Conservation (phyloP, 2,888 invertebrate genomes). For the Lasioglossum oenotherae region DNA sequence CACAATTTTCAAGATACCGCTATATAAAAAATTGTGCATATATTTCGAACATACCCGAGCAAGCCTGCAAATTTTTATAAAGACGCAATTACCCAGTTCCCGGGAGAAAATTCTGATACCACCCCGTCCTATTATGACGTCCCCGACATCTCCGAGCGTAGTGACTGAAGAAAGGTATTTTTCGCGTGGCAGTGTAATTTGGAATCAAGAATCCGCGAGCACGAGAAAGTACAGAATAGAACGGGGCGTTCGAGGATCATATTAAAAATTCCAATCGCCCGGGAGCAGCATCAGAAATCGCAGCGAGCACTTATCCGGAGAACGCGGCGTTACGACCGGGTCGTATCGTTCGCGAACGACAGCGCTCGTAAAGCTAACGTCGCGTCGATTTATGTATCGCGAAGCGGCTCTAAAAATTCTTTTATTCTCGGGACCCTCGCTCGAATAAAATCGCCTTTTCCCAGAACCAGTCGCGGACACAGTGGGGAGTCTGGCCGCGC, state of each 20-base stretch:
- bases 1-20: neutral
- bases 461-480: neutral
- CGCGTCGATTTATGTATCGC: conserved; percentile 10
- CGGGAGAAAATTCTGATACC: neutral
- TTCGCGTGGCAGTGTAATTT: neutral
- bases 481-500: neutral
- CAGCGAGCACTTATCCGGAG: neutral
- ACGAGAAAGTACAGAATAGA: neutral
- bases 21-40: neutral
- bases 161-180: neutral
- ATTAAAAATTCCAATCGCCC: neutral
- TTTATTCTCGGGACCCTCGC: neutral
- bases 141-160: neutral
- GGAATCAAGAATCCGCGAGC: neutral
- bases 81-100: neutral
- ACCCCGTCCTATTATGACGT: neutral
- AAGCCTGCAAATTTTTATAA: neutral
- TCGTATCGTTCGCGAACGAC: neutral
- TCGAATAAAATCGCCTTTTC: neutral
- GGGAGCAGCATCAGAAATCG: neutral
- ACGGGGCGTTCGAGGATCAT: neutral
- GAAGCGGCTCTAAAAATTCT: neutral
- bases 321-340: neutral
- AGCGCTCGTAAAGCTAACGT: conserved; percentile 10
- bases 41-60: neutral